Evolutionary conservation across 2,797 vertebrate species (phyloP), one percentile per base, ranked within the genome.

Genomic region (Discoglossus pictus): DNA sequence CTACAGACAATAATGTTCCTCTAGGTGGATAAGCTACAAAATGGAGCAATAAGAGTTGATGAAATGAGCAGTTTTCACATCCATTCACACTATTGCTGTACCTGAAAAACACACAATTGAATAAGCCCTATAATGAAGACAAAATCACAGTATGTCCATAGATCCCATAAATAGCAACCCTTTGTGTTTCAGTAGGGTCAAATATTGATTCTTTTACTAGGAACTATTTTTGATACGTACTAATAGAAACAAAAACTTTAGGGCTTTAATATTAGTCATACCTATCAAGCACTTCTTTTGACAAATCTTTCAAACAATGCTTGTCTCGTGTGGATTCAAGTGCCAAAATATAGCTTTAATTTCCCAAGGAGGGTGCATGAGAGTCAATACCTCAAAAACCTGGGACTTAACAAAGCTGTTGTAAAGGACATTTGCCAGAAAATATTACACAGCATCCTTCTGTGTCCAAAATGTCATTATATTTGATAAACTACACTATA

Each of bases 181-280:
- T 20, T 31, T 60, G 17, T 55, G 47, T 25, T 43, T 21, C 21
- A 10, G 18, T 15, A 46, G 56, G 34, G 61, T 35, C 42, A 46
- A 18, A 6, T 66, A 70, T 73, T 73, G 74, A 75, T 74, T 72
- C 50, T 76, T 65, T 74, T 68, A 69, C 51, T 39, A 9, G 6
- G 54, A 61, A 63, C 61, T 62, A 68, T 52, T 69, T 60, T 54
- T 60, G 68, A 70, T 65, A 64, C 60, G 75, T 71, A 72, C 40
- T 56, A 18, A 15, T 13, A 61, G 20, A 68, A 53, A n/a, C n/a
- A n/a, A n/a, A 51, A 58, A 44, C 31, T 47, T 27, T 68, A 15
- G 15, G 15, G 54, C 16, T 17, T 52, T 52, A 20, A 44, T 43
- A 68, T 68, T 47, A 61, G 61, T 69, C 58, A 48, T 51, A 27